Percentiles rank a stretch among this genome's conserved stretches.
Evolutionary conservation across 2,888 invertebrate species (phyloP).

Genomic region (Philhelius pedissequus): DNA sequence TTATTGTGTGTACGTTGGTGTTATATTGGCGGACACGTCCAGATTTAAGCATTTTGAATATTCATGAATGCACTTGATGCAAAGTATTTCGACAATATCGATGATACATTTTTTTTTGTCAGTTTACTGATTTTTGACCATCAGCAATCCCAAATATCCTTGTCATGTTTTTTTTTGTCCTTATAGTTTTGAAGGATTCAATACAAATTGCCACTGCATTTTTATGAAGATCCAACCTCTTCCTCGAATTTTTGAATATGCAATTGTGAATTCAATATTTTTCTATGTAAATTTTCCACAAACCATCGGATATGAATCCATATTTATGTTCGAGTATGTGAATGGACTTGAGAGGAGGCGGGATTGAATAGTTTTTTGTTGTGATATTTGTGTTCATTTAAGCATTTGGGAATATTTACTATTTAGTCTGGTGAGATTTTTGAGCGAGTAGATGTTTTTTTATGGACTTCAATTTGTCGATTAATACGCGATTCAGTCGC

Average conservation of each 20-base stretch:
- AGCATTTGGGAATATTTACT: not conserved
- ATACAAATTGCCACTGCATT: conserved; percentile 58
- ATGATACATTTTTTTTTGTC: conserved; percentile 36
- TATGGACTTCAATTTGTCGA: conserved; percentile 48
- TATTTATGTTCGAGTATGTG: not conserved
- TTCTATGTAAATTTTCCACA: conserved; percentile 56
- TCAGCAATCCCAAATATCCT: not conserved
- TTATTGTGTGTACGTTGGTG: not conserved
- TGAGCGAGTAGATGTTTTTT: conserved; percentile 2
- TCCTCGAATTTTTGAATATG: not conserved
- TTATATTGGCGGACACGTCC: conserved; percentile 51
- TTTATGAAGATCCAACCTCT: conserved; percentile 25
- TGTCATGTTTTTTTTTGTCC: not conserved
- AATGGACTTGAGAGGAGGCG: not conserved
- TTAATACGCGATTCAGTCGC: conserved; percentile 44
- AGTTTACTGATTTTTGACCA: not conserved
- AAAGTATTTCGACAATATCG: conserved; percentile 62
- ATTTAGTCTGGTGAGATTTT: not conserved
- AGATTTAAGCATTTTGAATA: conserved; percentile 66
- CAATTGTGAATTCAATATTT: conserved; percentile 61
- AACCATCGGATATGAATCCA: conserved; percentile 37
- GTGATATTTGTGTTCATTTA: not conserved
- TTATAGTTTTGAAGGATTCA: conserved; percentile 16
- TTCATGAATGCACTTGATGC: conserved; percentile 64
- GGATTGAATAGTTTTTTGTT: not conserved